phyloP scores from a whole-genome alignment of 2,797 vertebrate species.

The Girardinus metallicus region DNA sequence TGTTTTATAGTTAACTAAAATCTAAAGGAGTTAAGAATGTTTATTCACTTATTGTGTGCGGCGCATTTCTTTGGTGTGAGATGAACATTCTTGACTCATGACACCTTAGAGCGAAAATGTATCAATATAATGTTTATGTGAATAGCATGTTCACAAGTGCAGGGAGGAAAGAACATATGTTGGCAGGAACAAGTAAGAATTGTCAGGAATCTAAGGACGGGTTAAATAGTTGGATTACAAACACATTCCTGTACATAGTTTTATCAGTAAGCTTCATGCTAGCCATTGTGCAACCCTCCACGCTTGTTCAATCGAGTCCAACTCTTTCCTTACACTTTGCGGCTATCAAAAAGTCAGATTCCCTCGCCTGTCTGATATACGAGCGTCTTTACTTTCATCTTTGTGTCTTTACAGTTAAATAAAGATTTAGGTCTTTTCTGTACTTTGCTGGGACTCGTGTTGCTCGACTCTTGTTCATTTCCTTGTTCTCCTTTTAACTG shows the following conservation, averaged over 20 bases:
- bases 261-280: neutral
- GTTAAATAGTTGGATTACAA: neutral
- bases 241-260: neutral
- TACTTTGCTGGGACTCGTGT: constrained; percentile 31
- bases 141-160: neutral
- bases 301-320: neutral
- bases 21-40: neutral
- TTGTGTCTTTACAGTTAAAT: neutral
- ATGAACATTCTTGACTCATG: neutral
- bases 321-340: neutral
- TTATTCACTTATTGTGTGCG: neutral
- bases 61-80: neutral
- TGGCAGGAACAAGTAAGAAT: neutral
- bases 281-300: neutral
- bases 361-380: neutral
- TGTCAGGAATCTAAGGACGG: neutral
- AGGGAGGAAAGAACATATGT: neutral
- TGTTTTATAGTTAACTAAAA: neutral
- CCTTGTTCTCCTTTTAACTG: constrained; percentile 70
- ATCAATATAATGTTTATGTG: neutral
- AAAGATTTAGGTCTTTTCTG: neutral
- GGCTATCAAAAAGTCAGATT: neutral
- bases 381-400: neutral
- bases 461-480: constrained; percentile 70
- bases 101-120: neutral